A percentile compares a stretch with the other conserved stretches of the same genome.
These are phyloP conservation scores for Drosophila mettleri DNA, from an alignment of 2,888 invertebrate genomes.

Conservation along the genomic window DNA sequence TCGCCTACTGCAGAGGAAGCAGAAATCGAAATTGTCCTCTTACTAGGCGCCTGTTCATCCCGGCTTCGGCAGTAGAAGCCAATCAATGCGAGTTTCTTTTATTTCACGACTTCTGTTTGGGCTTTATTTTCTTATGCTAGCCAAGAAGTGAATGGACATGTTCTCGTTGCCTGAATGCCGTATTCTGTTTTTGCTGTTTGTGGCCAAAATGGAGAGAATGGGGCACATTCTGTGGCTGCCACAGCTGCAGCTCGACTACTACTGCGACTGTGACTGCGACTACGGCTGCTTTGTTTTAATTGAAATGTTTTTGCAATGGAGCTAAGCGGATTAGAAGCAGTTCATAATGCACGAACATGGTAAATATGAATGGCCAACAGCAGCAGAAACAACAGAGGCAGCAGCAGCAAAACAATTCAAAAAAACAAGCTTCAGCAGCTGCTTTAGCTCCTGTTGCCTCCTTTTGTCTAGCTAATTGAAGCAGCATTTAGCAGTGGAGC, in stretches of 20 bases:
- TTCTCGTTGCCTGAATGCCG: constrained; percentile 4
- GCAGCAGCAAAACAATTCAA: constrained; percentile 52
- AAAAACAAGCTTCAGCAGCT: constrained; percentile 28
- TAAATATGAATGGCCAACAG: constrained; percentile 55
- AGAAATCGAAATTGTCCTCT: constrained; percentile 25
- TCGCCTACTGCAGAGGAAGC: neutral
- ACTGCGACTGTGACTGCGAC: too few species aligned
- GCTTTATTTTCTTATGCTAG: constrained; percentile 35
- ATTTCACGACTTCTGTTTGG: constrained; percentile 19
- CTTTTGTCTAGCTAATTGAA: constrained; percentile 56
- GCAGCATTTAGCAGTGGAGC: constrained; percentile 36
- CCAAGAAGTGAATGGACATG: constrained; percentile 37
- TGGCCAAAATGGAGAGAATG: constrained; percentile 48
- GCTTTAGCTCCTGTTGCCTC: constrained; percentile 13
- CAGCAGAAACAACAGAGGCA: neutral
- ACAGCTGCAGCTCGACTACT: too few species aligned
- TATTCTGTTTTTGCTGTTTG: constrained; percentile 34
- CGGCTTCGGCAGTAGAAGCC: constrained; percentile 16
- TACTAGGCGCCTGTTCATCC: constrained; percentile 31
- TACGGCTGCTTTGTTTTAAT: constrained; percentile 68
- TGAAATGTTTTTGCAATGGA: constrained; percentile 69
- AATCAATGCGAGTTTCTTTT: constrained; percentile 34
- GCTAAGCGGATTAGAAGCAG: constrained; percentile 69
- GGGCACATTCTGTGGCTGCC: constrained; percentile 35
- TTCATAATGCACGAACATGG: constrained; percentile 66